Evolutionary conservation across 2,113 vertebrate species (phyloP).

Genomic region (Malurus alboscapulatus): DNA sequence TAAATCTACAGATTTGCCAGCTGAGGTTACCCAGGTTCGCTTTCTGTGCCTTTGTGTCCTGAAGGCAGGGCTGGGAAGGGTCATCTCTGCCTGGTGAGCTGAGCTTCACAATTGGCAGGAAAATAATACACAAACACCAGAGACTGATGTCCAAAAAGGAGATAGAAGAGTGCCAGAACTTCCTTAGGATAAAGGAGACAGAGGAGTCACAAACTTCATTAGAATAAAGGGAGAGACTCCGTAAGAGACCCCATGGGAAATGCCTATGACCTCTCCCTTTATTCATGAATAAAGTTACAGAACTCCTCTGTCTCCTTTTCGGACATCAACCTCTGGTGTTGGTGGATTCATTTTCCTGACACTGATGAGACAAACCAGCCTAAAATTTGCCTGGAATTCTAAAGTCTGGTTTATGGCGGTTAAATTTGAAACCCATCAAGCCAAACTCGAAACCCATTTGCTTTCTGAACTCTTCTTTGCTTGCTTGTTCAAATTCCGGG

Average conservation of each 20-base stretch:
- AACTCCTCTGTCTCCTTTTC: too few species aligned
- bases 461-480: background rate
- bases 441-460: background rate
- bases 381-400: background rate
- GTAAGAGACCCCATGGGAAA: too few species aligned
- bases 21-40: background rate
- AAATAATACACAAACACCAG: too few species aligned
- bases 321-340: too few species aligned
- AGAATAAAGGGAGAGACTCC: too few species aligned
- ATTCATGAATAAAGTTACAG: too few species aligned
- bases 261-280: too few species aligned
- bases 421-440: background rate
- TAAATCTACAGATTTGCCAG: accelerated
- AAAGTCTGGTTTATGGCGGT: background rate
- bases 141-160: too few species aligned
- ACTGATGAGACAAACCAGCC: background rate
- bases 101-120: background rate
- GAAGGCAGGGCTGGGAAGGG: background rate
- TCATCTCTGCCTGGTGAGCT: background rate
- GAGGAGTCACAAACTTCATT: too few species aligned
- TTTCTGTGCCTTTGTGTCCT: background rate
- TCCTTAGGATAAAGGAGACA: too few species aligned
- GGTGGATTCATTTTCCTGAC: too few species aligned
- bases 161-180: too few species aligned
- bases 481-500: slow-evolving; percentile 41